phyloP scores from a whole-genome alignment of 2,888 invertebrate species.

The Harmothoe impar region DNA sequence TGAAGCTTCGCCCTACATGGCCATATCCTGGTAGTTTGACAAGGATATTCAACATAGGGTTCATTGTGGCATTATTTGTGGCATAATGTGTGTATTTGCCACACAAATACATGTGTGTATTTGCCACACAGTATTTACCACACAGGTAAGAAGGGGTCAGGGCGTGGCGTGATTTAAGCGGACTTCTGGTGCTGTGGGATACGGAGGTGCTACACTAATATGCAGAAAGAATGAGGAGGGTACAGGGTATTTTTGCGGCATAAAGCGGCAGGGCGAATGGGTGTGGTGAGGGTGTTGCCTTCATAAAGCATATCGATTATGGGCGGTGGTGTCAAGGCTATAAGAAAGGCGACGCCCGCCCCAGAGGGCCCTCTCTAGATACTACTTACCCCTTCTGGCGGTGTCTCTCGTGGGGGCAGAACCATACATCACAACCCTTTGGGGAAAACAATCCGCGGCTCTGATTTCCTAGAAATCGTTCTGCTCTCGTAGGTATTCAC shows the following conservation, averaged over 20 bases:
- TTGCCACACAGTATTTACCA: too few relatives aligned
- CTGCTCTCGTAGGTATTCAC: not conserved
- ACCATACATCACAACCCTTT: not conserved
- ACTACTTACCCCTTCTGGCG: not conserved
- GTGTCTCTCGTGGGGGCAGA: not conserved
- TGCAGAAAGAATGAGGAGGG: not conserved
- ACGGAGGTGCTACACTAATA: not conserved
- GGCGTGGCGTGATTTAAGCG: not conserved
- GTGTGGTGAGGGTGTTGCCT: slow-evolving; percentile 29
- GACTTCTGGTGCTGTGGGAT: too few relatives aligned
- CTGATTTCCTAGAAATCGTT: not conserved
- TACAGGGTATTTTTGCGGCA: not conserved
- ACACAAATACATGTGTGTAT: too few relatives aligned
- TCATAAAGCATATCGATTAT: slow-evolving; percentile 15
- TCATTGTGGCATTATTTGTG: too few relatives aligned
- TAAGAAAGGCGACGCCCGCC: slow-evolving; percentile 10
- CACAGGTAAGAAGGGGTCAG: not conserved
- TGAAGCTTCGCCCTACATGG: too few relatives aligned
- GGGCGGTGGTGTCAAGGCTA: not conserved
- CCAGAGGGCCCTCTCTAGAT: slow-evolving; percentile 7
- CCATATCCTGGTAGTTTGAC: too few relatives aligned
- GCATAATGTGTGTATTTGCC: too few relatives aligned
- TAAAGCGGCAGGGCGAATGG: not conserved
- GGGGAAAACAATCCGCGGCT: not conserved
- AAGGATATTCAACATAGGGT: too few relatives aligned